These are phyloP conservation scores for Cardiocondyla obscurior DNA, from an alignment of 1,140 invertebrate species.

Conservation along the genomic window DNA sequence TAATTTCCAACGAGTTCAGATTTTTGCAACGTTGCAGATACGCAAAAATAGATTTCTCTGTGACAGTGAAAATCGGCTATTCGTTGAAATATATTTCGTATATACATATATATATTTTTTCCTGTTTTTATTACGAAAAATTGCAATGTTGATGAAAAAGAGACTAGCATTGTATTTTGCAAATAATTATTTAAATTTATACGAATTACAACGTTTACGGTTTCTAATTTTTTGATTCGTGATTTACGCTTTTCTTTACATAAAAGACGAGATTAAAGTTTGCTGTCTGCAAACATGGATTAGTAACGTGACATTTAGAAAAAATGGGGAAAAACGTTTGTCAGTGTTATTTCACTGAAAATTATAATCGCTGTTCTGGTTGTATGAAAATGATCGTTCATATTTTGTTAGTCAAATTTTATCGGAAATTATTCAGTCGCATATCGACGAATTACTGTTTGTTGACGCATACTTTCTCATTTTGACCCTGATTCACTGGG, in stretches of 20 bases:
- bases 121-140: background rate
- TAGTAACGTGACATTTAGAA: background rate
- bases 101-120: background rate
- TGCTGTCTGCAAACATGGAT: background rate
- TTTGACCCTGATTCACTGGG: slow-evolving; percentile 10
- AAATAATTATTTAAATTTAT: slow-evolving; percentile 1
- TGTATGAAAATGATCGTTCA: background rate
- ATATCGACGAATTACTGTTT: slow-evolving; percentile 36
- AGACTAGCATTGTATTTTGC: background rate
- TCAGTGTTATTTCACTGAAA: background rate
- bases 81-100: background rate
- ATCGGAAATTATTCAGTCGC: slow-evolving; percentile 4
- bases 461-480: slow-evolving; percentile 44
- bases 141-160: too few relatives aligned
- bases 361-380: background rate
- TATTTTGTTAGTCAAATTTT: slow-evolving; percentile 5
- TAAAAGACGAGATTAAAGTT: background rate
- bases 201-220: too few relatives aligned
- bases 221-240: too few relatives aligned
- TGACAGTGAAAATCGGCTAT: background rate
- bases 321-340: background rate
- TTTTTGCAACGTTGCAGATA: background rate
- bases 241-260: background rate
- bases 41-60: background rate
- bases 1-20: slow-evolving; percentile 16